Base-by-base conservation (phyloP, 2,113 vertebrate genomes). In the Plectropomus leopardus region DNA sequence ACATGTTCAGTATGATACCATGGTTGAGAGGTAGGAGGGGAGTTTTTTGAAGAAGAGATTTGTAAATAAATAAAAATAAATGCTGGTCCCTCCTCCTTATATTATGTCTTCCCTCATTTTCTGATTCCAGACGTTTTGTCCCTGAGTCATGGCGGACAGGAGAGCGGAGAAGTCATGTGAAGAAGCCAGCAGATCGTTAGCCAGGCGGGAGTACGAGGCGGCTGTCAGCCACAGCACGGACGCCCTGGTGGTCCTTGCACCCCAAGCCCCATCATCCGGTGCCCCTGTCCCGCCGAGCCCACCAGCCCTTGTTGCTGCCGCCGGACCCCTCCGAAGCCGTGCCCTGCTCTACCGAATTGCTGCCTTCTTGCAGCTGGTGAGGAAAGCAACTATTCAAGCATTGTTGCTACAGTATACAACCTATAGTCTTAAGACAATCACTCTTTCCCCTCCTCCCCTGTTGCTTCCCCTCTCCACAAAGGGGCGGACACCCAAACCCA, bases 131-230 rank as follows among this genome's bases (percentile, higher is more conserved):
- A 96, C 93, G 95, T 97, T 97, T 96, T 98, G 96, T 98, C 95
- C 95, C 97, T 97, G 94, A 99, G 98, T 98, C 98, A 99, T 98
- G 97, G 98, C 97, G 96, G 97, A 99, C 97, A 98, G 98, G 97
- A 98, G 97, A 97, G 96, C 96, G 94, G 97, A 98, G 95, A 97
- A 97, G 96, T 97, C 97, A 97, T 99, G 98, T 99, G 97, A 99
- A 97, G 96, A 98, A 98, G 97, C 97, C 88, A 97, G 97, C 94
- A 97, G 97, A 95, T 99, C 96, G 72, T 96, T 99, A 93, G 95
- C 95, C 92, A 96, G 96, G 94, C 96, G 96, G 94, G 97, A 99
- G 93, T 99, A 98, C 95, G 97, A 98, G 92, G 96, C 96, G 88
- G 96, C 96, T 78, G 96, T 97, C 93, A 96, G 94, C 94, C 96